Conservation (phyloP, 2,888 invertebrate genomes). For the Cantharis rustica region DNA sequence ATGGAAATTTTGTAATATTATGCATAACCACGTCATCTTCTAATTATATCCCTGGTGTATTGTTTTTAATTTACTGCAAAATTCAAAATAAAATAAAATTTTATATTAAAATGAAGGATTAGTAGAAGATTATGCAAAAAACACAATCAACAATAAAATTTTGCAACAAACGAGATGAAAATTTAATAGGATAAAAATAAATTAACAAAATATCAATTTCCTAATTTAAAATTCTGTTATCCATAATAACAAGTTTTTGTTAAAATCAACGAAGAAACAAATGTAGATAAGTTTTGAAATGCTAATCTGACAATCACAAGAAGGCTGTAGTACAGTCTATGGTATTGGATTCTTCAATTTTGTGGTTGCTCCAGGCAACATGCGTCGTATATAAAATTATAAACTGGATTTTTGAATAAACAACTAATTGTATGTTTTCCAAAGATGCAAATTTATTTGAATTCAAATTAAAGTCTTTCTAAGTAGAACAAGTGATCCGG, state of each 20-base stretch:
- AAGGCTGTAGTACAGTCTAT: background rate
- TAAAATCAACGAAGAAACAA: background rate
- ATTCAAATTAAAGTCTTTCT: background rate
- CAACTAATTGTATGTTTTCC: background rate
- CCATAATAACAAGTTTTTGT: background rate
- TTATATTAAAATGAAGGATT: background rate
- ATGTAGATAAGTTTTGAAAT: background rate
- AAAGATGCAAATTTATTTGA: background rate
- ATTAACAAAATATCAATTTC: background rate
- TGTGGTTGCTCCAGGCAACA: background rate
- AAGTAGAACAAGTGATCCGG: background rate
- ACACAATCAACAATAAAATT: background rate
- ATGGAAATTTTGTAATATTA: conserved; percentile 20
- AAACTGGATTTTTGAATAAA: background rate
- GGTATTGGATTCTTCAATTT: background rate
- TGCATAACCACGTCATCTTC: conserved; percentile 16
- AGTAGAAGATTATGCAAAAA: background rate
- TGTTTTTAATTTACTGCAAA: background rate
- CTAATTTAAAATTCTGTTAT: background rate
- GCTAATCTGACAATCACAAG: background rate
- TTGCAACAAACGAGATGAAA: background rate
- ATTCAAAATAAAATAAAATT: background rate
- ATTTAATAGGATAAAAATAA: background rate
- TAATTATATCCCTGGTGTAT: background rate
- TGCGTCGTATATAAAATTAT: background rate